These are phyloP conservation scores for cat (Felis catus) DNA, from an alignment of 2,113 vertebrate genomes.

Conservation along the genomic window DNA sequence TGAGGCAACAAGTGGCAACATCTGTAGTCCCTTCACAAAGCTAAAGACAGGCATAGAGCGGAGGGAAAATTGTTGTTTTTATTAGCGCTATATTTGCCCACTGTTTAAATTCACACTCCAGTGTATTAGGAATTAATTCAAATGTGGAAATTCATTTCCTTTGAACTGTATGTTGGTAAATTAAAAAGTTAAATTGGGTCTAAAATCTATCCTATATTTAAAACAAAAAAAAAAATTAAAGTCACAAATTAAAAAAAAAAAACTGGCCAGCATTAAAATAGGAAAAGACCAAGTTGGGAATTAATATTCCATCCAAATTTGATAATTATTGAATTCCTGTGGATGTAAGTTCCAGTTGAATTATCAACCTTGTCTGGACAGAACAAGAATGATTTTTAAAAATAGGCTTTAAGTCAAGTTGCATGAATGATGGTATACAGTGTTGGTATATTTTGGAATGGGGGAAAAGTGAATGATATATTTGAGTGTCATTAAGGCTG, in stretches of 20 bases:
- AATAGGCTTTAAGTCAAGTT: constrained; percentile 60
- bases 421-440: constrained; percentile 60
- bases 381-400: constrained; percentile 54
- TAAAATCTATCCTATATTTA: constrained; percentile 53
- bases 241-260: constrained; percentile 62
- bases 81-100: constrained; percentile 55
- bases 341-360: constrained; percentile 62
- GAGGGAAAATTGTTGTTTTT: constrained; percentile 59
- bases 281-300: constrained; percentile 47
- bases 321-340: constrained; percentile 69
- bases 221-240: background rate
- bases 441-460: constrained; percentile 73
- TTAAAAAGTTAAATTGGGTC: constrained; percentile 64
- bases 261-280: constrained; percentile 48
- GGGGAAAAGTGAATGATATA: constrained; percentile 69
- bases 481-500: constrained; percentile 72
- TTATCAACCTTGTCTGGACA: constrained; percentile 68
- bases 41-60: background rate
- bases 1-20: constrained; percentile 11
- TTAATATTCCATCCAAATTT: constrained; percentile 65
- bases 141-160: constrained; percentile 70
- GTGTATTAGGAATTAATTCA: constrained; percentile 62
- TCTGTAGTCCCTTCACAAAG: constrained; percentile 12
- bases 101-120: constrained; percentile 47
- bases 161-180: constrained; percentile 66